Evolutionary conservation across 2,888 invertebrate species (phyloP).

Genomic region (Osmoderma eremita): DNA sequence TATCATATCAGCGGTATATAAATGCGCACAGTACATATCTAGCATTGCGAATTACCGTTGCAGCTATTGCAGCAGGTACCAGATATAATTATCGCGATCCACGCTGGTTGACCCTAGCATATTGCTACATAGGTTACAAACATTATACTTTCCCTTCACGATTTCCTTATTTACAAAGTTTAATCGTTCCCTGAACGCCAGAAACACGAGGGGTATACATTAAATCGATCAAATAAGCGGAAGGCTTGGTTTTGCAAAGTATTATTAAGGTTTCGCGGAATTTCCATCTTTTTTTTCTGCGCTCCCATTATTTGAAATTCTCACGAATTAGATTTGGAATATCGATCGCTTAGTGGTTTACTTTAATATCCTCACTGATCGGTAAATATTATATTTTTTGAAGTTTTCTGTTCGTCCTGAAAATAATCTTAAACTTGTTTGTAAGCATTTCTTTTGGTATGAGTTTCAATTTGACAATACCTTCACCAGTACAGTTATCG

Average conservation of each 20-base stretch:
- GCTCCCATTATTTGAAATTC: too few species aligned
- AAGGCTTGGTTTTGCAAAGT: neutral
- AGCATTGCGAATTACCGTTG: constrained; percentile 3
- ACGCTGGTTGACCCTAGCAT: neutral
- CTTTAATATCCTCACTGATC: too few species aligned
- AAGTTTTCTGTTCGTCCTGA: too few species aligned
- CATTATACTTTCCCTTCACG: constrained; percentile 10
- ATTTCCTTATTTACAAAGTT: constrained; percentile 18
- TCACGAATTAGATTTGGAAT: too few species aligned
- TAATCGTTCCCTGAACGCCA: constrained; percentile 8
- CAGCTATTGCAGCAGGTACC: neutral
- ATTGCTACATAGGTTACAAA: neutral
- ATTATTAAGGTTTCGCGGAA: neutral
- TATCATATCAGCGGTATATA: constrained; percentile 1
- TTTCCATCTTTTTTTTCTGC: too few species aligned
- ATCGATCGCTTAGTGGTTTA: too few species aligned
- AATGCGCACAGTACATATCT: neutral
- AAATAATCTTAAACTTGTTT: too few species aligned
- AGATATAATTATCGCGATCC: constrained; percentile 11
- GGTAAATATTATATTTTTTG: too few species aligned
- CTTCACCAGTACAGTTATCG: too few species aligned
- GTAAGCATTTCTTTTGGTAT: too few species aligned
- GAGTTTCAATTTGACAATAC: too few species aligned
- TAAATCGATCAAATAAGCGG: constrained; percentile 7
- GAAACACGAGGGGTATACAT: constrained; percentile 10